phyloP scores from a whole-genome alignment of 2,888 invertebrate genomes.

The Dugesia japonica region DNA sequence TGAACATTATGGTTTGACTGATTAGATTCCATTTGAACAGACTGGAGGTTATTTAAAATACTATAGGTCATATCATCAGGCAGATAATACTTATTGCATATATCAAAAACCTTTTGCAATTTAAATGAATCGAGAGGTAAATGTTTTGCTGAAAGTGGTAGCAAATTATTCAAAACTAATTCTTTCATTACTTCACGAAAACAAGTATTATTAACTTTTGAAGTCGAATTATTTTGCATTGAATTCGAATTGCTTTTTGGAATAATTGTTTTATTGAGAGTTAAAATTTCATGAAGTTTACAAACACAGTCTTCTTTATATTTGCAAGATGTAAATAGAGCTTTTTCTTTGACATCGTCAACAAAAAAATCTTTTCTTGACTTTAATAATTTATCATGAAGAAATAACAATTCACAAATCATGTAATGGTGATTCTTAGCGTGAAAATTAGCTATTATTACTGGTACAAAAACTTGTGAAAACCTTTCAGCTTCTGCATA shows the following conservation, averaged over 20 bases:
- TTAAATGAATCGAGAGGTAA: background rate
- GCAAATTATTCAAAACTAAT: background rate
- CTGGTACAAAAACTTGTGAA: background rate
- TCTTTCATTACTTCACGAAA: background rate
- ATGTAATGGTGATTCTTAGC: background rate
- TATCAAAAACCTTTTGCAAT: conserved; percentile 1
- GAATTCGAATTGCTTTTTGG: background rate
- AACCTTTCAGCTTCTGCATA: background rate
- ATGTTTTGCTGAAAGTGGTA: background rate
- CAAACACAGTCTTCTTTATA: background rate
- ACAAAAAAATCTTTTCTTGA: background rate
- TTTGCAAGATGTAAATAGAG: background rate
- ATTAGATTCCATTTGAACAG: background rate
- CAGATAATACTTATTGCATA: background rate
- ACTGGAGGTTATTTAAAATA: background rate
- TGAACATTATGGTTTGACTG: background rate
- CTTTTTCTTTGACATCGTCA: background rate
- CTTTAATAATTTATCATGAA: background rate
- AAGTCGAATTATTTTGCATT: background rate
- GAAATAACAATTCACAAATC: background rate
- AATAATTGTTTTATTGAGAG: background rate
- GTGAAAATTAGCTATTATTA: background rate
- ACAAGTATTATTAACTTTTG: background rate
- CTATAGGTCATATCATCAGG: background rate
- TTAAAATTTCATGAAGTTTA: conserved; percentile 15